Evolutionary conservation across 2,113 vertebrate genomes (phyloP).

Genomic region (Perca flavescens): DNA sequence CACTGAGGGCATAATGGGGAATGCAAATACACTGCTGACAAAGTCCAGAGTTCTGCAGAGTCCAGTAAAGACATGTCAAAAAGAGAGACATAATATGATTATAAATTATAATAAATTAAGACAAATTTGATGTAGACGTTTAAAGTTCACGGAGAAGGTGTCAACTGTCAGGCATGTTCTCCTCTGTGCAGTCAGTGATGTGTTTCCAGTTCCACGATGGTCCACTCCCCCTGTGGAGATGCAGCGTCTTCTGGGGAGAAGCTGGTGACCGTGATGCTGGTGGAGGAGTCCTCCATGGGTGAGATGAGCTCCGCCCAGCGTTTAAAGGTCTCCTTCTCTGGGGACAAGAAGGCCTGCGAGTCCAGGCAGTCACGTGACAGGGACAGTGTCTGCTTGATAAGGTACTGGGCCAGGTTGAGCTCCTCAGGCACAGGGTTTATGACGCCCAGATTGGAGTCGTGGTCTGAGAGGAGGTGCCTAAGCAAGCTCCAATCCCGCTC

Average conservation of each 20-base stretch:
- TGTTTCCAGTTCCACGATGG: constrained; percentile 98
- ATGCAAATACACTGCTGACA: constrained; percentile 52
- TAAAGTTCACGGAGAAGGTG: constrained; percentile 34
- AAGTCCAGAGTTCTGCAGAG: constrained; percentile 33
- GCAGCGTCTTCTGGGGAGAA: constrained; percentile 96
- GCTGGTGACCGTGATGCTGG: constrained; percentile 95
- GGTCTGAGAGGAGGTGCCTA: constrained; percentile 93
- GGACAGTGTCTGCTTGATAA: constrained; percentile 97
- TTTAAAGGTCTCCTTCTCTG: constrained; percentile 90
- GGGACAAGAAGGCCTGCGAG: constrained; percentile 88
- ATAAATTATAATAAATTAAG: constrained; percentile 62
- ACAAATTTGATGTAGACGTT: constrained; percentile 29
- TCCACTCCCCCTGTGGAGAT: constrained; percentile 98
- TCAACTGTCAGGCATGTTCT: constrained; percentile 34
- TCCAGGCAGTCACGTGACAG: constrained; percentile 93
- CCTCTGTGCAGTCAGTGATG: constrained; percentile 89
- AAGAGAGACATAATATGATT: neutral
- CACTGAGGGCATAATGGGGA: constrained; percentile 42
- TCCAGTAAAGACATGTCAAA: constrained; percentile 13
- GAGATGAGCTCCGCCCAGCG: constrained; percentile 96
- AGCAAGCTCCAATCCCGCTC: constrained; percentile 96
- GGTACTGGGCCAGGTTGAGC: constrained; percentile 97
- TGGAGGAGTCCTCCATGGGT: constrained; percentile 92
- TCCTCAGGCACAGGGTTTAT: constrained; percentile 97
- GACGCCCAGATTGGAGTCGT: constrained; percentile 91